Evolutionary conservation across 2,888 invertebrate species (phyloP).

Genomic region (Eupithecia exiguata): DNA sequence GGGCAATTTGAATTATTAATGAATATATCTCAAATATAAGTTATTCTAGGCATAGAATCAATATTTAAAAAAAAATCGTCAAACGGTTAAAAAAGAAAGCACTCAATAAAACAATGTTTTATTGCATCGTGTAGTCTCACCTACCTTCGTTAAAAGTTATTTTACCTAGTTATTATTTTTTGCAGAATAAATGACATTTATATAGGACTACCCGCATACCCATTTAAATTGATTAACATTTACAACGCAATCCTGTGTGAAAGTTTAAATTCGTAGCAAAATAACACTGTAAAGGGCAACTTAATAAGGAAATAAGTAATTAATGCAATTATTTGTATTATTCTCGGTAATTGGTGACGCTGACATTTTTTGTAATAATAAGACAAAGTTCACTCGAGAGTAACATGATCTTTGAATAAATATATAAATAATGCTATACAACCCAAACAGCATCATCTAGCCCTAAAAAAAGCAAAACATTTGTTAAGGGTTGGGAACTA

Average conservation of each 20-base stretch:
- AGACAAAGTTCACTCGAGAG: background rate
- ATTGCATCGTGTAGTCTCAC: background rate
- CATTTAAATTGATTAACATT: conserved; percentile 31
- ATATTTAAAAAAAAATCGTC: background rate
- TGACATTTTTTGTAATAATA: background rate
- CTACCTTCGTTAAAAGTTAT: background rate
- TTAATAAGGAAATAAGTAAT: conserved; percentile 25
- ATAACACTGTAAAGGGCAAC: conserved; percentile 11
- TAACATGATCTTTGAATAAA: background rate
- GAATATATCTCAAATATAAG: background rate
- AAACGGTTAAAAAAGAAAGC: background rate
- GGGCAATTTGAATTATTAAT: background rate
- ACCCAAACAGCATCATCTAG: background rate
- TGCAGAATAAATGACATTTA: background rate
- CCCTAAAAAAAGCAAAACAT: background rate
- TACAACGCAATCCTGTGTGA: conserved; percentile 20
- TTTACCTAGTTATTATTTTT: background rate
- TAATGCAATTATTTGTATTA: conserved; percentile 16
- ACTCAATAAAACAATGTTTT: background rate
- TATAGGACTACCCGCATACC: conserved; percentile 40
- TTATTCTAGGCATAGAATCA: background rate
- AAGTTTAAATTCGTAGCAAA: conserved; percentile 20
- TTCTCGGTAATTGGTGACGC: conserved; percentile 15
- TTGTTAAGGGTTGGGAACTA: background rate
- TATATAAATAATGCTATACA: background rate